Evolutionary conservation across 2,888 invertebrate genomes (phyloP), one percentile per base, ranked within the genome.

Genomic region (Cheilosia urbana): DNA sequence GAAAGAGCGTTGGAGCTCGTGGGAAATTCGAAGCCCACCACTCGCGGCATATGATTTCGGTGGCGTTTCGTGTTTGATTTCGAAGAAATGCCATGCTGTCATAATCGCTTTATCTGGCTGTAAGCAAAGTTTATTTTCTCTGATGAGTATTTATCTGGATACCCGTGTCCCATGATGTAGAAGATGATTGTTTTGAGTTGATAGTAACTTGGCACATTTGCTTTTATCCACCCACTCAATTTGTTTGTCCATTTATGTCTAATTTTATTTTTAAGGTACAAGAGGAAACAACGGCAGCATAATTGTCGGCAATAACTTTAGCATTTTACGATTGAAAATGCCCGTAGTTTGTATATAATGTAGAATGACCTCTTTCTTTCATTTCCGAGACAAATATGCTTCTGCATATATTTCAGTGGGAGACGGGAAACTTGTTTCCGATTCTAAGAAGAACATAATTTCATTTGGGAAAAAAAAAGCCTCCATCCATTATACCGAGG

Each of bases 11-110:
- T 19, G 53, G 42, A 17, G 45, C 63, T 79, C 79, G 83, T 79
- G 69, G 73, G 73, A 83, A 83, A 79, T 79, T 51, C 68, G 83
- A 83, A 69, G 57, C 73, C 13, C 34, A 34, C 2, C 34, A 3
- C 9, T 34, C 34, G n/a, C 37, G 37, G 51, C 40, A 47, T 65
- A 65, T 24, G 45, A 72, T 60, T 77, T 62, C 58, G 77, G 77
- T 72, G 66, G 53, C 72, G 37, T 62, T 58, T 62, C 9, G 72
- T 45, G 37, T 68, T 77, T 34, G 42, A 55, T 77, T 83, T 83
- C 83, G 42, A 40, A 69, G 83, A 83, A 83, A 63, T 73, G 63
- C 63, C 57, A 83, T 78, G 83, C 42, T 83, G 82, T 83, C 78
- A 83, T 78, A 71, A 49, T 78, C 78, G n/a, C 5, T 27, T 51